phyloP scores from a whole-genome alignment of 2,797 vertebrate species.

The Hippoglossus hippoglossus region DNA sequence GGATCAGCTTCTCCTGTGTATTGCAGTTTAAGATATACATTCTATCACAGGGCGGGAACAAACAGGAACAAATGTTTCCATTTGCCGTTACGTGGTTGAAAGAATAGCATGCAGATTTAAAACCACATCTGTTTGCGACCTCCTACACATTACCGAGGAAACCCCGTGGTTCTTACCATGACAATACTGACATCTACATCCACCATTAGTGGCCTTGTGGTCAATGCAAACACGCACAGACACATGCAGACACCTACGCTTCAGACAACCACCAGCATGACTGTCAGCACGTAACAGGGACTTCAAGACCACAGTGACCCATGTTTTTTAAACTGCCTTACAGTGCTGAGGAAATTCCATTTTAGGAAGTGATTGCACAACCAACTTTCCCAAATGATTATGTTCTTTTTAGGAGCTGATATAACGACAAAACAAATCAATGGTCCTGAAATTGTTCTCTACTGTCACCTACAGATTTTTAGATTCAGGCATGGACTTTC shows the following conservation, averaged over 20 bases:
- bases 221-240: conserved; percentile 32
- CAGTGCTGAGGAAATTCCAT: neutral
- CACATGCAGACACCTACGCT: conserved; percentile 37
- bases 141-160: conserved; percentile 68
- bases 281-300: conserved; percentile 48
- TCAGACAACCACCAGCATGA: conserved; percentile 54
- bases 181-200: conserved; percentile 46
- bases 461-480: too few relatives aligned
- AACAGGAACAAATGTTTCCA: conserved; percentile 22
- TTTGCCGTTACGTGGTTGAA: conserved; percentile 40
- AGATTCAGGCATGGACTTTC: neutral
- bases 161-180: conserved; percentile 66
- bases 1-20: neutral
- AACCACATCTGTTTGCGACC: conserved; percentile 62
- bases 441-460: neutral
- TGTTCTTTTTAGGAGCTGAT: neutral
- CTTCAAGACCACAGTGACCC: conserved; percentile 50
- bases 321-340: conserved; percentile 1
- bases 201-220: conserved; percentile 54
- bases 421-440: neutral
- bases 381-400: neutral
- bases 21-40: neutral
- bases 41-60: conserved; percentile 1
- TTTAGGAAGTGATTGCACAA: too few relatives aligned
- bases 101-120: conserved; percentile 25